Base-by-base conservation (phyloP, 1,140 invertebrate species). In the Drosophila novamexicana region DNA sequence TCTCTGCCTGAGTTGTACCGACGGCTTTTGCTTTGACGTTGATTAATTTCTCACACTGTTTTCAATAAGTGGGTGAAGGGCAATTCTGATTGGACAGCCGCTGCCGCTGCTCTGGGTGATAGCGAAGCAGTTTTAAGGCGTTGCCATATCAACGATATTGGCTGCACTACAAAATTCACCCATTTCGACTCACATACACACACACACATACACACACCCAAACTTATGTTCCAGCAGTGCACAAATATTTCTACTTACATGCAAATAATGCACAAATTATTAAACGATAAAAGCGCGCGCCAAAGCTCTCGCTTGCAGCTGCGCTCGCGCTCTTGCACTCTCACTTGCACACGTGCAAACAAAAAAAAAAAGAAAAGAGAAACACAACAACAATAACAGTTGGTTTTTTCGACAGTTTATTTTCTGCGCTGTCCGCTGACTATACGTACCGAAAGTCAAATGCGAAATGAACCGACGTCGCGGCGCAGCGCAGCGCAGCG, bases 391-490 rank as follows among this genome's bases (percentile, higher is more conserved):
- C 50, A 77, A 64, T 68, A 59, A 74, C 67, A 74, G 69, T 79
- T 83, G 62, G 16, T 45, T 42, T 65, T 44, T 44, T 64, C 39
- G 47, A 66, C 37, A 66, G 22, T 63, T 29, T 58, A 14, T 34
- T 42, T 59, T 54, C 53, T 59, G 58, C 36, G 52, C 52, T 45
- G 34, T 65, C 45, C 56, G 74, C 65, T 49, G 66, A 81, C 75
- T 81, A 70, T 69, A 81, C 79, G 65, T 81, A 71, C 65, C 78
- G 66, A 82, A 77, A 81, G 79, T 78, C 66, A 67, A 77, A 82
- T 78, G 75, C 70, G 58, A 81, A 82, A 77, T 83, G 76, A 76
- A 59, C 16, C 42, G 49, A 52, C 50, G 67, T 59, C 42, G 47
- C 22, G 22, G 22, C 68, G 62, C 53, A 16, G 61, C 39, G 64